A percentile compares a stretch with the other conserved stretches of the same genome.
Conservation (phyloP, 1,140 invertebrate genomes). For the Pectinophora gossypiella region DNA sequence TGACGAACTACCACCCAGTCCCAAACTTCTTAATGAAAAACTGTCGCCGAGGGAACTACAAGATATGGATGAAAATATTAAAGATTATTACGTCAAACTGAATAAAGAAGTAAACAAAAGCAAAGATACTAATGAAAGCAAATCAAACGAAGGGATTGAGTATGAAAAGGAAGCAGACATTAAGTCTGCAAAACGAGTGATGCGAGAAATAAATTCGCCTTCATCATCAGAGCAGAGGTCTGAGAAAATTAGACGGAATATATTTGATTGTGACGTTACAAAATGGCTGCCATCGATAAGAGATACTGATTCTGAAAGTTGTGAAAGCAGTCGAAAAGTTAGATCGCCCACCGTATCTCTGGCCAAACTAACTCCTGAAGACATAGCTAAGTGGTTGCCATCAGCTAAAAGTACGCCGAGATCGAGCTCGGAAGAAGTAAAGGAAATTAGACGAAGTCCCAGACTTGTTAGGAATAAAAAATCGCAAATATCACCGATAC, state of each 20-base stretch:
- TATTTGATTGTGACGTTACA: no score
- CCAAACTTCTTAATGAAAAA: conserved; percentile 19
- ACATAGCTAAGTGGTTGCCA: neutral
- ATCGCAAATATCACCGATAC: neutral
- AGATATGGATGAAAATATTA: conserved; percentile 25
- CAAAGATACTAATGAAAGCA: neutral
- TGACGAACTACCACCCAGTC: conserved; percentile 35
- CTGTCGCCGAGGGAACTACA: conserved; percentile 36
- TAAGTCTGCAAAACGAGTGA: no score
- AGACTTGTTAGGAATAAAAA: neutral
- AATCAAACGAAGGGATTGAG: neutral
- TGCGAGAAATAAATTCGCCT: no score
- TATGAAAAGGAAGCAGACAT: neutral
- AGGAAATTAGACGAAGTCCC: no score
- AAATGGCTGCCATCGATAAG: no score
- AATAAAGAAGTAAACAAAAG: conserved; percentile 17
- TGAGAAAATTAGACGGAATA: no score
- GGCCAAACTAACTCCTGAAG: neutral
- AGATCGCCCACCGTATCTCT: neutral
- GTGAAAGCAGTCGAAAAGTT: no score
- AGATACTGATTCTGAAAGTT: no score
- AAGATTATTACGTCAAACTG: conserved; percentile 34
- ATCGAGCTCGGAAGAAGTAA: no score
- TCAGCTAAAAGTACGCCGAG: neutral
- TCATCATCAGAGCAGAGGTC: neutral